Base-by-base conservation (phyloP, 2,888 invertebrate species). In the Eupithecia vulgata region DNA sequence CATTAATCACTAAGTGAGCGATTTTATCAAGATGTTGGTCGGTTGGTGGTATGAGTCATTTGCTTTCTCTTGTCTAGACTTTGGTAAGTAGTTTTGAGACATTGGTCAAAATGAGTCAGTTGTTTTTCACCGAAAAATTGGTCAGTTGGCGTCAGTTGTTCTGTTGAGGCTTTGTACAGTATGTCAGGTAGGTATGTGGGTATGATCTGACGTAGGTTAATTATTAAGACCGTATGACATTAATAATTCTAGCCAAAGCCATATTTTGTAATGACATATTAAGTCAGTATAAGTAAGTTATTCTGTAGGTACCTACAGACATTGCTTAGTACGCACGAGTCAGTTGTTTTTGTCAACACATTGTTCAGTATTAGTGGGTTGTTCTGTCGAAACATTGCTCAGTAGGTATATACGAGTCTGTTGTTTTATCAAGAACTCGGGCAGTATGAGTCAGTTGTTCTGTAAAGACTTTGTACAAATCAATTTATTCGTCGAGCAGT, bases 41-140 rank as follows among this genome's bases (percentile, higher is more conserved):
- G 13, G 52, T 52, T 59, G 59, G 15, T 30, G 15, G 1, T 30
- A 15, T 15, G 59, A 61, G 34, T 61, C 34, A 34, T 15, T 61
- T 61, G 30, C 6, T 30, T 10, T 59, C 15, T 59, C 5, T 21
- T 15, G 5, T 15, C 7, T 34, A 30, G 61, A 45, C 17, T 1
- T 61, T 30, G 15, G 7, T 25, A 5, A 57, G 21, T 25, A n/a
- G n/a, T 25, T 12, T 57, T 21, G 8, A 45, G n/a, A 48, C 10
- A 30, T 30, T 30, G 15, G 48, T 52, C 37, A 62, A 35, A 68
- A 61, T 40, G 25, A 35, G 42, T 45, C 25, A 15, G 45, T 67
- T 59, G 25, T 69, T 45, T 69, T n/a, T n/a, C n/a, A 37, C 48
- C 40, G 66, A 72, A 59, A 59, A n/a, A 59, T 59, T 59, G 37